Evolutionary conservation across 2,797 vertebrate species (phyloP).

Genomic region (Malacoraja senta): DNA sequence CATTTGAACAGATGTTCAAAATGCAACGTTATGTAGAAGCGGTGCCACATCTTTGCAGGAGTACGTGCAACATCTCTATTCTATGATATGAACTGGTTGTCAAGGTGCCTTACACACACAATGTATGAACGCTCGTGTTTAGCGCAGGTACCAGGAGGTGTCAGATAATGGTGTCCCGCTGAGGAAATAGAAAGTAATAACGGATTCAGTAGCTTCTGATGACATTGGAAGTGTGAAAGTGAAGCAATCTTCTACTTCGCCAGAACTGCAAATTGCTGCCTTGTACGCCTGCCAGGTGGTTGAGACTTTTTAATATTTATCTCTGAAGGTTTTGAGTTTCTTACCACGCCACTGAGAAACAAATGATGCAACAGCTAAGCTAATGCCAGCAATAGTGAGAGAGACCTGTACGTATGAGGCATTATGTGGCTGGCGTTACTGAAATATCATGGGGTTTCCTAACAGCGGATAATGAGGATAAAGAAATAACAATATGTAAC

Average conservation of each 20-base stretch:
- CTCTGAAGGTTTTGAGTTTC: not conserved
- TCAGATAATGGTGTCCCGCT: constrained; percentile 11
- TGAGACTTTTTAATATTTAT: not conserved
- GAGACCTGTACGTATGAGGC: not conserved
- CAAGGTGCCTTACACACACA: no score
- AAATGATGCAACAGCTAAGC: not conserved
- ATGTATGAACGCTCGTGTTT: no score
- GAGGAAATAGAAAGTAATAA: constrained; percentile 18
- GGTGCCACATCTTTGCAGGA: not conserved
- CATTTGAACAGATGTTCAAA: not conserved
- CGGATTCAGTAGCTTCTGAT: not conserved
- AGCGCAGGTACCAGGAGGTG: not conserved
- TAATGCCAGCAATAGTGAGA: not conserved
- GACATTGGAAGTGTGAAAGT: not conserved
- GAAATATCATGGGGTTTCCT: constrained; percentile 8
- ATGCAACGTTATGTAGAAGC: not conserved
- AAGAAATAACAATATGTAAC: constrained; percentile 1
- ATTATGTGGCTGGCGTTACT: not conserved
- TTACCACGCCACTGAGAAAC: not conserved
- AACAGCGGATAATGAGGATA: not conserved
- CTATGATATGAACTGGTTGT: not conserved
- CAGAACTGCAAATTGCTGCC: constrained; percentile 26
- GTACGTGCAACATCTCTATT: not conserved
- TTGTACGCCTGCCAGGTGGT: not conserved
- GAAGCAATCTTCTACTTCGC: constrained; percentile 4